phyloP scores from a whole-genome alignment of 2,113 vertebrate genomes.

The Deroptyus accipitrinus region DNA sequence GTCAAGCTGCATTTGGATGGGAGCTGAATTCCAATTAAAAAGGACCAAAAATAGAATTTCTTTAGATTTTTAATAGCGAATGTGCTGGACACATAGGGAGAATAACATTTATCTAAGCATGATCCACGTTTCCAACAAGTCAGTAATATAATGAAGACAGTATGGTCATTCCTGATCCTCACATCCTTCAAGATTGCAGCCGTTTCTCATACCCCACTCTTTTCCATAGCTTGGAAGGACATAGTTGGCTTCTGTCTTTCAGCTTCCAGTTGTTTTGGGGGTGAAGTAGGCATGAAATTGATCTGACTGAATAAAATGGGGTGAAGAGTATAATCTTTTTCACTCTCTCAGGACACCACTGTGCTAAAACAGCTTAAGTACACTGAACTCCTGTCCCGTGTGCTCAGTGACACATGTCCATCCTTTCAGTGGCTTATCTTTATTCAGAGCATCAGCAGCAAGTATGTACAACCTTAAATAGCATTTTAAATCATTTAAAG shows the following conservation, averaged over 20 bases:
- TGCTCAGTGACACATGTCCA: background rate
- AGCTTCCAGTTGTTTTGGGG: background rate
- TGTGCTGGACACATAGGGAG: background rate
- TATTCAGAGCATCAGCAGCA: background rate
- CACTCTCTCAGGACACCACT: background rate
- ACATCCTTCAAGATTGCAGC: background rate
- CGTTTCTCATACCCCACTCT: background rate
- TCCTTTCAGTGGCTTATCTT: background rate
- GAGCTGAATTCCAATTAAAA: slow-evolving; percentile 36
- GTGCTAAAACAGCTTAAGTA: background rate
- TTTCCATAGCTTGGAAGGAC: background rate
- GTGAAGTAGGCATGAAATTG: background rate
- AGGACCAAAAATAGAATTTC: background rate
- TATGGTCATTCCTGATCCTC: background rate
- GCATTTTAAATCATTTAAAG: background rate
- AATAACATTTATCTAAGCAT: background rate
- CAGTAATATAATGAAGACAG: background rate
- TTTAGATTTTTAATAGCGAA: background rate
- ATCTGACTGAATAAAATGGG: background rate
- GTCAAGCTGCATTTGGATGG: slow-evolving; percentile 19
- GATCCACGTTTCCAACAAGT: background rate
- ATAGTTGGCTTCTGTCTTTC: background rate
- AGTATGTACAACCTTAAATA: background rate
- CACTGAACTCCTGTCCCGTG: background rate
- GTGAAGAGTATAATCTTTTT: background rate